Evolutionary conservation across 2,888 invertebrate species (phyloP).

Genomic region (Heliconius sara): DNA sequence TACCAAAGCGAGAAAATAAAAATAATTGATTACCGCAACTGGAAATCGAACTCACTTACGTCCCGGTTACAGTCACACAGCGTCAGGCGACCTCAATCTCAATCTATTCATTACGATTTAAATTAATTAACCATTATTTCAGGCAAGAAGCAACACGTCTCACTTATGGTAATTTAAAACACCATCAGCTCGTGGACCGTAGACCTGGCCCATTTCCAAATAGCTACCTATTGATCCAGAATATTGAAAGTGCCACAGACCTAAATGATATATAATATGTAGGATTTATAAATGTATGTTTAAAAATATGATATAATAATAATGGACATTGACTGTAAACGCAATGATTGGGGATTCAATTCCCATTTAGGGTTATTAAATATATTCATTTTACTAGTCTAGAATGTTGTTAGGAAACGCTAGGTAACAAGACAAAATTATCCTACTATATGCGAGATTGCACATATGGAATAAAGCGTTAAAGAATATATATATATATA

Average conservation of each 20-base stretch:
- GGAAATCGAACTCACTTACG: not conserved
- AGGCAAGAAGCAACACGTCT: slow-evolving; percentile 21
- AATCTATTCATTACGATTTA: not conserved
- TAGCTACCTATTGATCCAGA: slow-evolving; percentile 32
- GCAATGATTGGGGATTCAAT: not conserved
- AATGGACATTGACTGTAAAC: not conserved
- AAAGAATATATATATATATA: too few relatives aligned
- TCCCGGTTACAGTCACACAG: not conserved
- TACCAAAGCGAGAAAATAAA: not conserved
- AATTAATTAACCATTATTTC: slow-evolving; percentile 6
- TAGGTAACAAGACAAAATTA: not conserved
- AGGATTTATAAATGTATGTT: not conserved
- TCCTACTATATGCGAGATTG: too few relatives aligned
- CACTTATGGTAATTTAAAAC: slow-evolving; percentile 37
- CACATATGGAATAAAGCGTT: too few relatives aligned
- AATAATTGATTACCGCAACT: not conserved
- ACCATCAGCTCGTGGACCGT: slow-evolving; percentile 37
- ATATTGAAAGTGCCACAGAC: slow-evolving; percentile 34
- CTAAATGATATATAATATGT: not conserved
- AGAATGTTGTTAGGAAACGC: too few relatives aligned
- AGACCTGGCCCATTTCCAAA: slow-evolving; percentile 38
- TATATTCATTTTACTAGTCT: not conserved
- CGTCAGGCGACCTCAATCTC: not conserved
- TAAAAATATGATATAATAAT: not conserved
- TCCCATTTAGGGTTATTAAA: not conserved